Base-by-base conservation (phyloP, 1,140 invertebrate genomes). In the Dysdera silvatica region DNA sequence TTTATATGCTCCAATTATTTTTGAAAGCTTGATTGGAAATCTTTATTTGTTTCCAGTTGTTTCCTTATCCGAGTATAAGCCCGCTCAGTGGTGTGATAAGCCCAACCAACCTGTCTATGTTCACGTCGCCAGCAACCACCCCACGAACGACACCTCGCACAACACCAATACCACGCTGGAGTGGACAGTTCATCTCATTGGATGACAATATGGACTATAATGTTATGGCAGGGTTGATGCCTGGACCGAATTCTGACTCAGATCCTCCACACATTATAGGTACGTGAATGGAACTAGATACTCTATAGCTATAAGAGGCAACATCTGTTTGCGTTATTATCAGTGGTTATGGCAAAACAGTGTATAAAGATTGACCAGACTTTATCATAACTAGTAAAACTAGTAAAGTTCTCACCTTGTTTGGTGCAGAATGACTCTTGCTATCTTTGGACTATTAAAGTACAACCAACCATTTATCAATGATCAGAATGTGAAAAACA, bases 131-230 rank as follows among this genome's bases (percentile, higher is more conserved):
- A 37, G 82, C 85, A 45, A 84, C 82, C 72, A 85, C 84, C 48
- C 83, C 85, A 43, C 82, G 82, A 73, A 82, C 83, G 68, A 82
- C 84, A 69, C 78, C 85, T 67, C 72, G 79, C 35, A 77, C 79
- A 28, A 79, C 79, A 12, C 77, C 80, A 23, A 81, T 88, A 69
- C 81, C 88, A 40, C 81, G 91, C 65, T 96, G 92, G 92, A 93
- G 88, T 69, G 80, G 82, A 4, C 86, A 87, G 18, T 89, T 94
- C 75, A 87, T 92, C 68, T 87, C 85, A 43, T 75, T 94, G 54
- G 92, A 95, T 72, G 92, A 95, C 72, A 80, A 79, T 65, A 78
- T 82, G 72, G 92, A 95, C 77, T 95, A 95, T 76, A 88, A 85
- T 71, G 91, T 88, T 71, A 77, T 81, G 83, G 89, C 94, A 23